Base-by-base conservation (phyloP, 2,888 invertebrate genomes). In the Thymelicus acteon region DNA sequence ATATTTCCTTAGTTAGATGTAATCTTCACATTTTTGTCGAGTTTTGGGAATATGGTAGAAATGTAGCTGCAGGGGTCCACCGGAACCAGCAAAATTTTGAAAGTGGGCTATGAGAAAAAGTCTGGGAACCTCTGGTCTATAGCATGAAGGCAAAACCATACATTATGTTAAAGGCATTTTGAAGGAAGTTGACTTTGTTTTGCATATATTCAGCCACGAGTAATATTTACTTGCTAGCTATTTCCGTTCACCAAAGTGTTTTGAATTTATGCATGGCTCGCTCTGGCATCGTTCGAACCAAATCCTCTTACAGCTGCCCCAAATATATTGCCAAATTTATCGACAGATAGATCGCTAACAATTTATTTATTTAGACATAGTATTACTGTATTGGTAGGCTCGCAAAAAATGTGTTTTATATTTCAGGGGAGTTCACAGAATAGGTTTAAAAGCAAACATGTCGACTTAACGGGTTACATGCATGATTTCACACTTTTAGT, bases 301-400 rank as follows among this genome's bases (percentile, higher is more conserved):
- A 67, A 68, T 69, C 69, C 69, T 47, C 57, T 57, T 19, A 39
- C 37, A 63, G 63, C 48, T 57, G 48, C 48, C 47, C 24, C 37
- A 63, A 52, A 69, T 69, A 63, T 69, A 63, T 69, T 58, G 63
- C 15, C 48, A 57, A 63, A 63, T 69, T 69, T 69, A 69, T 69
- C 57, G 69, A 63, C 63, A 63, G 47, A 69, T 58, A 58, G 63
- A 69, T 69, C 69, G 69, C 63, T 40, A 40, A 69, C 69, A 69
- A 63, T 69, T 39, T 58, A 63, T 63, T 69, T 69, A 58, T 63
- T 63, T 63, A 63, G 58, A 49, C 58, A 31, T 54, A 70, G 62
- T 69, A 69, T 58, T 69, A 69, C 69, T 48, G 62, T 64, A 63
- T 58, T 61, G 37, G 64, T 70, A 68, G 69, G 60, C 58, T 58